Evolutionary conservation across 2,113 vertebrate genomes (phyloP).

Genomic region (Eudyptes chrysolophus): DNA sequence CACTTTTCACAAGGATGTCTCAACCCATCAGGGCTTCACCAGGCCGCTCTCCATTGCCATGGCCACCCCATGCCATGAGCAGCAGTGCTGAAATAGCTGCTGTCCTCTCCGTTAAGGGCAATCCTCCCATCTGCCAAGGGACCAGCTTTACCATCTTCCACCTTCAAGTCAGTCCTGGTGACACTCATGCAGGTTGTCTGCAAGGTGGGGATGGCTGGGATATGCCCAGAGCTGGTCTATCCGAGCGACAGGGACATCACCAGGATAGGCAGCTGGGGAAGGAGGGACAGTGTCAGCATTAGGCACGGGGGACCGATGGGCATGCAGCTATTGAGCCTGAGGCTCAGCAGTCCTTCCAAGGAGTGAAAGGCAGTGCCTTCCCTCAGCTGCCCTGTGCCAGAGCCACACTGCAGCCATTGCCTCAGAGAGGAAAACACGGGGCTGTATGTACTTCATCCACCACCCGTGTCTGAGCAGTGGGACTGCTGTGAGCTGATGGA

Average conservation of each 20-base stretch:
- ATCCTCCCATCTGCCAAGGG: not conserved
- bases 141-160: not conserved
- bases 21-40: not conserved
- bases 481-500: not conserved
- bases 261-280: not conserved
- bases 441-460: not conserved
- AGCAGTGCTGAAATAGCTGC: not conserved
- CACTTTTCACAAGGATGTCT: not conserved
- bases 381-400: not conserved
- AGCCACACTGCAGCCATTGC: not conserved
- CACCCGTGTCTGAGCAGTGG: fast-evolving
- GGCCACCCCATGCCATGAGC: not conserved
- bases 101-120: not conserved
- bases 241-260: fast-evolving
- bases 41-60: not conserved
- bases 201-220: not conserved
- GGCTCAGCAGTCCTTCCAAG: not conserved
- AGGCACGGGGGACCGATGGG: no score
- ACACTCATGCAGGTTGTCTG: not conserved
- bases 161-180: not conserved
- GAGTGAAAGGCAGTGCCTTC: not conserved
- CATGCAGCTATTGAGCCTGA: not conserved
- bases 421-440: not conserved
- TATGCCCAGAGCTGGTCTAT: not conserved
- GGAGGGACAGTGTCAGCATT: not conserved